phyloP scores from a whole-genome alignment of 64 coral and sea anemone species.

The Actinia tenebrosa region DNA sequence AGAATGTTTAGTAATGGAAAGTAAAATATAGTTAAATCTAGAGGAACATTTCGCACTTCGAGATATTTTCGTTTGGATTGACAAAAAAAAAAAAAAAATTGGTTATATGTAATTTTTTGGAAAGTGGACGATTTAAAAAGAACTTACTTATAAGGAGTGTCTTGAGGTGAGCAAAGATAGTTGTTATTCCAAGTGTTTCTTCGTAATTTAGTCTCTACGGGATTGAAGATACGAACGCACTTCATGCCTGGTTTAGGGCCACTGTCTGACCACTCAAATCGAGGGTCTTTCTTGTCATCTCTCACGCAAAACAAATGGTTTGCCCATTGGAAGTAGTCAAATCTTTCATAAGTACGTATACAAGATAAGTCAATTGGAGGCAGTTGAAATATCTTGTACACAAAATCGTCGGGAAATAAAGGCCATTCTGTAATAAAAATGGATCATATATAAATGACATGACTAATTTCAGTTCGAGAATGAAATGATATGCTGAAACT shows the following conservation, averaged over 20 bases:
- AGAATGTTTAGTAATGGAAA: too few species aligned
- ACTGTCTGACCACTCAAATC: conserved; percentile 57
- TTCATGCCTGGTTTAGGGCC: neutral
- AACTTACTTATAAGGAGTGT: conserved; percentile 69
- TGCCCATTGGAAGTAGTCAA: conserved; percentile 50
- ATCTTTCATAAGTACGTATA: conserved; percentile 61
- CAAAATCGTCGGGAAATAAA: conserved; percentile 65
- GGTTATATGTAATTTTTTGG: too few species aligned
- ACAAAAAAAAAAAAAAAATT: too few species aligned
- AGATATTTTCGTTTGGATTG: too few species aligned
- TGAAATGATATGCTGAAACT: too few species aligned
- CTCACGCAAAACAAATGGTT: conserved; percentile 51
- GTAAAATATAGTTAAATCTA: too few species aligned
- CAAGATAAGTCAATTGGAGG: conserved; percentile 36
- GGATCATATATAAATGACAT: too few species aligned
- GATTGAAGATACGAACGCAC: conserved; percentile 47
- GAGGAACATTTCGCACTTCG: too few species aligned
- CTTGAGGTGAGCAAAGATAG: conserved; percentile 64
- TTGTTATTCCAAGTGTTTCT: conserved; percentile 68
- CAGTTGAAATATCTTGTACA: conserved; percentile 7
- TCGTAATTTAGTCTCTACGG: conserved; percentile 10
- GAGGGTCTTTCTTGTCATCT: conserved; percentile 48
- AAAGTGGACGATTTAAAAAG: neutral
- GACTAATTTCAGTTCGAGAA: too few species aligned
- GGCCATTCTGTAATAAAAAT: conserved; percentile 57